A percentile compares a stretch with the other conserved stretches of the same genome.
Evolutionary conservation across 2,797 vertebrate genomes (phyloP).

Genomic region (Saxicola maurus): DNA sequence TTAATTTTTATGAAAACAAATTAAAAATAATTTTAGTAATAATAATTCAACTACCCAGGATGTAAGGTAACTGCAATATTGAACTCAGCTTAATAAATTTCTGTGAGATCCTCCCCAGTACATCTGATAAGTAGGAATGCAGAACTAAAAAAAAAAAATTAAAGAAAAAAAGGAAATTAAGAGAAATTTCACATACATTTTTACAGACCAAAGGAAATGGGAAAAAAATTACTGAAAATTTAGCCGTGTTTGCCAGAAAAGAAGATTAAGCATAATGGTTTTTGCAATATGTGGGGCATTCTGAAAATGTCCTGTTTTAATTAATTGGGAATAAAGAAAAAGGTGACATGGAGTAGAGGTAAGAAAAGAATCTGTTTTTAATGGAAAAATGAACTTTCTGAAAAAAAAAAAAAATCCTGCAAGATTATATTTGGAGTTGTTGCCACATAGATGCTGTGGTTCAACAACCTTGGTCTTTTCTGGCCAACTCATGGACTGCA

Average conservation of each 20-base stretch:
- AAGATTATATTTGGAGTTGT: background rate
- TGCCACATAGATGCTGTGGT: background rate
- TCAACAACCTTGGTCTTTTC: background rate
- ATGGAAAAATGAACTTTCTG: background rate
- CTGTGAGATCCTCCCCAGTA: background rate
- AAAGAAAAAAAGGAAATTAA: background rate
- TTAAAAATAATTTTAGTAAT: background rate
- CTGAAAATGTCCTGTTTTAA: background rate
- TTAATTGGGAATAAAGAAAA: background rate
- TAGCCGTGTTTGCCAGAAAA: too few relatives aligned
- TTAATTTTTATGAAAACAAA: background rate
- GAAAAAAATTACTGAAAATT: too few relatives aligned
- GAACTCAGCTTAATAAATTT: background rate
- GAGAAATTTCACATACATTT: background rate
- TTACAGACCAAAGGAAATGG: too few relatives aligned
- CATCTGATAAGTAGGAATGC: background rate
- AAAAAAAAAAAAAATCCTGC: background rate
- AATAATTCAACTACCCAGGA: background rate
- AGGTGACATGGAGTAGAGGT: background rate
- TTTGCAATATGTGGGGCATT: background rate
- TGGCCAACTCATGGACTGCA: background rate
- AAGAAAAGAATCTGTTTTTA: background rate
- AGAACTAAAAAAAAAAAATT: background rate
- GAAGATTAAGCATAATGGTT: accelerated
- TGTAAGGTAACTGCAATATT: background rate